These are phyloP conservation scores for Myrmophylax atrothorax DNA, from an alignment of 2,113 vertebrate species.

Conservation along the genomic window DNA sequence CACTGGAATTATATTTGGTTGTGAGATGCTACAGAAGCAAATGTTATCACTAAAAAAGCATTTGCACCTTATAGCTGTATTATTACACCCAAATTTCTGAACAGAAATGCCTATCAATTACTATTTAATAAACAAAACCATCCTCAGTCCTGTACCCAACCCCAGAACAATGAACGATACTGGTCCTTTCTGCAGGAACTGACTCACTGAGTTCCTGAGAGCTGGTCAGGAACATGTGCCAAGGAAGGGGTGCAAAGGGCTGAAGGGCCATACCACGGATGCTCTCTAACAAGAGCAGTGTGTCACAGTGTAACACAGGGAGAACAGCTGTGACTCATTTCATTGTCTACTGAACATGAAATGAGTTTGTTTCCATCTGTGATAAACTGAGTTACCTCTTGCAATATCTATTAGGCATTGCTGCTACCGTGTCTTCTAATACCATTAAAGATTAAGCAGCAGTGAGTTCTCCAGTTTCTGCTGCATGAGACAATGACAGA, in stretches of 20 bases:
- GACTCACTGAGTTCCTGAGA: neutral
- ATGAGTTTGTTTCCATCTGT: conserved; percentile 34
- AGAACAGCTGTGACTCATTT: conserved; percentile 40
- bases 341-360: conserved; percentile 43
- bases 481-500: neutral
- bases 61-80: neutral
- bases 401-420: neutral
- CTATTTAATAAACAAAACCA: neutral
- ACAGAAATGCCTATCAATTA: neutral
- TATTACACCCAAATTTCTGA: neutral
- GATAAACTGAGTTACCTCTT: neutral
- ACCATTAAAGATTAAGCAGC: neutral
- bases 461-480: neutral
- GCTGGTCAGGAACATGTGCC: fast-evolving
- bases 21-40: neutral
- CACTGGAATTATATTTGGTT: neutral
- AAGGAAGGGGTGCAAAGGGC: neutral
- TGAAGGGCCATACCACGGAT: neutral
- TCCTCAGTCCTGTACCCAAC: neutral
- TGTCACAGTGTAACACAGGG: neutral
- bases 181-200: neutral
- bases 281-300: neutral
- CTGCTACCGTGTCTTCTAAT: neutral
- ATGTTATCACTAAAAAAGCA: neutral
- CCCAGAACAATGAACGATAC: neutral